Percentiles rank a stretch among this genome's conserved stretches.
Conservation (phyloP, 2,113 vertebrate species). For the Glaucidium brasilianum region DNA sequence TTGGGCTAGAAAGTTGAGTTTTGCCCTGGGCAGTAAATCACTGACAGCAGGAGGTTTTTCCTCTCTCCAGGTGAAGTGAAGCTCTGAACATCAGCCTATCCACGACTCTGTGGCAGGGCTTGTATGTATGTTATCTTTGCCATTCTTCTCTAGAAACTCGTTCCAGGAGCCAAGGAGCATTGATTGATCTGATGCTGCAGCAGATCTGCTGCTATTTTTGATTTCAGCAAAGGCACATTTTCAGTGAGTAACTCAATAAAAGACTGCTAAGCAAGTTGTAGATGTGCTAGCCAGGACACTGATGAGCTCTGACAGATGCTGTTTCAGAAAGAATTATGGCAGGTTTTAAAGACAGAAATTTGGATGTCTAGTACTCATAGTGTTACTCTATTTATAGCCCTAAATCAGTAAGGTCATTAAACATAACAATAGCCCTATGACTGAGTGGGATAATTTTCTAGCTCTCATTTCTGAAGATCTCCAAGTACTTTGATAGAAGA, state of each 20-base stretch:
- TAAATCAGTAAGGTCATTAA: neutral
- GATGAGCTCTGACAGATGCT: neutral
- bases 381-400: neutral
- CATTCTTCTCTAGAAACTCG: neutral
- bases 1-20: neutral
- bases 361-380: neutral
- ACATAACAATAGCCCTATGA: neutral
- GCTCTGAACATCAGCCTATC: neutral
- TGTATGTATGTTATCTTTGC: neutral
- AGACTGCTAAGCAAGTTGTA: neutral
- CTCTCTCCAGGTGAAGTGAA: neutral
- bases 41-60: neutral
- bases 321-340: neutral
- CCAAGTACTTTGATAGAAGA: neutral
- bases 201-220: neutral
- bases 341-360: neutral
- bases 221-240: neutral
- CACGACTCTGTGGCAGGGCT: accelerated
- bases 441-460: neutral
- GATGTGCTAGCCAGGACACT: neutral
- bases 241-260: neutral
- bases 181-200: neutral
- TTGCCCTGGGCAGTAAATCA: neutral
- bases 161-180: neutral
- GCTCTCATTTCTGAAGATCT: neutral